These are phyloP conservation scores for Scomberomorus guttatus DNA, from an alignment of 2,797 vertebrate genomes.

Conservation along the genomic window DNA sequence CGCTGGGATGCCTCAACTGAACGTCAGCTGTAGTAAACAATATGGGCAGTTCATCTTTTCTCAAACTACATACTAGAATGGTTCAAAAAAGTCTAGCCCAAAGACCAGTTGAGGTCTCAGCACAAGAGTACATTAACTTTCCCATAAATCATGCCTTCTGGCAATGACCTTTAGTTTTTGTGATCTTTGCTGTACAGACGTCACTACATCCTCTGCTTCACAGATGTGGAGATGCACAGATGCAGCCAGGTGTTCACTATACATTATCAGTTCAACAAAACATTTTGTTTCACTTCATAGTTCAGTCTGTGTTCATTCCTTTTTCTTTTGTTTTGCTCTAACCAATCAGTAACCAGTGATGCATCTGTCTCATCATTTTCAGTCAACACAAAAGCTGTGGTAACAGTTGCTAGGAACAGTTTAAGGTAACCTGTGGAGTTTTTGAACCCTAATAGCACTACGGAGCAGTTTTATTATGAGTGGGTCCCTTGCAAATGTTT, in stretches of 20 bases:
- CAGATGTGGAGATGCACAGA: background rate
- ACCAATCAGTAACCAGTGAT: background rate
- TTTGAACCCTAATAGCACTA: too few relatives aligned
- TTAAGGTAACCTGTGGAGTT: too few relatives aligned
- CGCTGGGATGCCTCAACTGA: conserved; percentile 5
- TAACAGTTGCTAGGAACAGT: too few relatives aligned
- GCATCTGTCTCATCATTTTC: background rate
- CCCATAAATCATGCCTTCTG: conserved; percentile 8
- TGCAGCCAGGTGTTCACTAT: background rate
- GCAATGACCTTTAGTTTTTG: conserved; percentile 48
- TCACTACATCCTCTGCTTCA: conserved; percentile 24
- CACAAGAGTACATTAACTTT: background rate
- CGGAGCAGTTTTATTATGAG: too few relatives aligned
- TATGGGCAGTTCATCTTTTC: conserved; percentile 14
- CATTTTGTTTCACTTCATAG: background rate
- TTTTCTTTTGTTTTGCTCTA: background rate
- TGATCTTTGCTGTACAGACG: conserved; percentile 13
- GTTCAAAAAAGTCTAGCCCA: conserved; percentile 36
- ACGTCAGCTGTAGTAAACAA: background rate
- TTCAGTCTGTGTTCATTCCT: background rate
- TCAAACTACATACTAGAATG: conserved; percentile 6
- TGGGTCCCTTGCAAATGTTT: too few relatives aligned
- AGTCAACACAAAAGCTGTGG: too few relatives aligned
- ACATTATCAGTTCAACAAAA: background rate
- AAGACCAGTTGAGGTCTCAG: conserved; percentile 15